Evolutionary conservation across 1,140 invertebrate genomes (phyloP), one percentile per base, ranked within the genome.

Genomic region (Geopemphigus sp.): DNA sequence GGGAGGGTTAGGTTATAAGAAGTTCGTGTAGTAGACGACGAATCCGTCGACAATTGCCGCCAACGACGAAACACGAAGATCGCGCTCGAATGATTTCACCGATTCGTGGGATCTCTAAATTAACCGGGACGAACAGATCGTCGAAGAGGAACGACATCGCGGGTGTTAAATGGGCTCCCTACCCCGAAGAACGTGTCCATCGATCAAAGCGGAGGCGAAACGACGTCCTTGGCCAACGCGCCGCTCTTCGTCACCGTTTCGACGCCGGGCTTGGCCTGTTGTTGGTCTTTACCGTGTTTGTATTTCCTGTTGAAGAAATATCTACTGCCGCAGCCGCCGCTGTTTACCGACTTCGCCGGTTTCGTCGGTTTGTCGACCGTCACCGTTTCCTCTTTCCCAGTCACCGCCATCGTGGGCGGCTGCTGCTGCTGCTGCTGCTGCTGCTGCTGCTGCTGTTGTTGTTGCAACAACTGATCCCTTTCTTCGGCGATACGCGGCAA

Each of bases 241-340:
- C 19, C 29, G 29, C 10, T 17, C 39, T 47, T 50, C 39, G 66
- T 26, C 45, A n/a, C 14, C 22, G 10, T 19, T 47, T 8, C 39
- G 22, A 19, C 66, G 45, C 5, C n/a, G 66, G n/a, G 12, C 19
- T 17, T 68, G 66, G 17, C 8, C 61, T 29, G 26, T 8, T 63
- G 63, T 5, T 22, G 63, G 61, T 26, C 12, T 12, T 11, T 47
- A n/a, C 45, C 24, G 39, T 78, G 29, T 29, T 63, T 78, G 56
- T 63, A 63, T n/a, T 61, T 78, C 39, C 74, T 24, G 57, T 63
- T 78, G 57, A 78, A 78, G 57, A 78, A 78, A 26, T 50, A 78
- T 15, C 74, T 17, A n/a, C 39, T n/a, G 15, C 29, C 26, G 5
- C 73, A 10, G 19, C 32, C 15, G 22, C 53, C 29, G 6, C 73